Conservation (phyloP, 2,888 invertebrate genomes). For the Chloroclystis v-ata region DNA sequence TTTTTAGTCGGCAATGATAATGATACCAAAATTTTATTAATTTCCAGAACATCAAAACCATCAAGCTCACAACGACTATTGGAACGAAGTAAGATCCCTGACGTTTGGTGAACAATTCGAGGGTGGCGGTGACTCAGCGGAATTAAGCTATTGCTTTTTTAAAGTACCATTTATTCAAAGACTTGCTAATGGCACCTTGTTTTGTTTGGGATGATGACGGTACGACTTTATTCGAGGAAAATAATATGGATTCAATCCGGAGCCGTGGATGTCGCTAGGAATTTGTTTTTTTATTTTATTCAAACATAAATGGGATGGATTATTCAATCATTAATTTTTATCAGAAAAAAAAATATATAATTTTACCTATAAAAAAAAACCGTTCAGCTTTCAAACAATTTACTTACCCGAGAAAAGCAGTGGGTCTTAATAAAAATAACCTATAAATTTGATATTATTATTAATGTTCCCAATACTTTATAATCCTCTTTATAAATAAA, state of each 20-base stretch:
- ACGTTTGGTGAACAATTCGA: conserved; percentile 51
- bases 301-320: too few species aligned
- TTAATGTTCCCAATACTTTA: not conserved
- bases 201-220: conserved; percentile 65
- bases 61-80: conserved; percentile 36
- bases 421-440: too few species aligned
- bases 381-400: too few species aligned
- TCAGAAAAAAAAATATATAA: too few species aligned
- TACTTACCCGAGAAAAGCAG: too few species aligned
- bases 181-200: conserved; percentile 66
- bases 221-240: conserved; percentile 38
- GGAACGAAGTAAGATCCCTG: conserved; percentile 46
- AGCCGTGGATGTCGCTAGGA: not conserved
- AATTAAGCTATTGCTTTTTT: conserved; percentile 60
- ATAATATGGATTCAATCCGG: conserved; percentile 15
- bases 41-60: conserved; percentile 30
- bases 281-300: too few species aligned
- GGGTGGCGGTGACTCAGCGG: conserved; percentile 66
- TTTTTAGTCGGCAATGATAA: too few species aligned
- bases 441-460: too few species aligned
- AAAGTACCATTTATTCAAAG: conserved; percentile 64
- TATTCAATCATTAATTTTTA: too few species aligned
- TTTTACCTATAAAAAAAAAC: too few species aligned
- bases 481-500: too few species aligned
- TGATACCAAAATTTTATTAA: not conserved